phyloP scores from a whole-genome alignment of 2,888 invertebrate genomes.

The Torymus texanus region DNA sequence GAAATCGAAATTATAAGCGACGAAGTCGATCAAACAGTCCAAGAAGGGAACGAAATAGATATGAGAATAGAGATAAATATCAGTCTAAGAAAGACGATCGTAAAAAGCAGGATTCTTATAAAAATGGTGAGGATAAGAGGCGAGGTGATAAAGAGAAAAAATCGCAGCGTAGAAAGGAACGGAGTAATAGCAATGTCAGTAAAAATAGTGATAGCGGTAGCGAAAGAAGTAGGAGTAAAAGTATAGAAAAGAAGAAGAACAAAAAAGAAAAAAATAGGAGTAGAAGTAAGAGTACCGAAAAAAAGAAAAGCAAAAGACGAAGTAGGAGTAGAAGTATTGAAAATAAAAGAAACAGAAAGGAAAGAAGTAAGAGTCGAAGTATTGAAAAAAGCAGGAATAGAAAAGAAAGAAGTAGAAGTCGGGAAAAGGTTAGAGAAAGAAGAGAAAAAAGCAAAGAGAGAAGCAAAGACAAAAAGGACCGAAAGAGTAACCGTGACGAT shows the following conservation, averaged over 20 bases:
- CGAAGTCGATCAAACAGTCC: conserved; percentile 54
- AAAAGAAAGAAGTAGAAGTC: conserved; percentile 45
- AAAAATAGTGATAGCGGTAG: conserved; percentile 46
- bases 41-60: conserved; percentile 53
- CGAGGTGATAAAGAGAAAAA: conserved; percentile 53
- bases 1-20: conserved; percentile 50
- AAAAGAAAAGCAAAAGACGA: conserved; percentile 22
- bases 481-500: conserved; percentile 30
- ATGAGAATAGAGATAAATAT: conserved; percentile 58
- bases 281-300: conserved; percentile 39
- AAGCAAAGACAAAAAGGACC: conserved; percentile 5
- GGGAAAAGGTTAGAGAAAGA: conserved; percentile 14
- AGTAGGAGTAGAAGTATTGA: conserved; percentile 20
- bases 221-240: conserved; percentile 45
- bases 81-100: conserved; percentile 49
- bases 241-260: conserved; percentile 36
- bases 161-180: conserved; percentile 46
- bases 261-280: conserved; percentile 10
- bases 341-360: conserved; percentile 32
- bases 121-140: conserved; percentile 57
- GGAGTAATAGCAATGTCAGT: conserved; percentile 41
- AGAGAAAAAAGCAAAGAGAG: conserved; percentile 41
- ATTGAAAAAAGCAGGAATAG: conserved; percentile 52
- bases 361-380: conserved; percentile 53
- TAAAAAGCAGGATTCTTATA: conserved; percentile 49